Percentiles rank a stretch among this genome's conserved stretches.
Conservation (phyloP, 2,888 invertebrate species). For the Drosophila atroscutellata region DNA sequence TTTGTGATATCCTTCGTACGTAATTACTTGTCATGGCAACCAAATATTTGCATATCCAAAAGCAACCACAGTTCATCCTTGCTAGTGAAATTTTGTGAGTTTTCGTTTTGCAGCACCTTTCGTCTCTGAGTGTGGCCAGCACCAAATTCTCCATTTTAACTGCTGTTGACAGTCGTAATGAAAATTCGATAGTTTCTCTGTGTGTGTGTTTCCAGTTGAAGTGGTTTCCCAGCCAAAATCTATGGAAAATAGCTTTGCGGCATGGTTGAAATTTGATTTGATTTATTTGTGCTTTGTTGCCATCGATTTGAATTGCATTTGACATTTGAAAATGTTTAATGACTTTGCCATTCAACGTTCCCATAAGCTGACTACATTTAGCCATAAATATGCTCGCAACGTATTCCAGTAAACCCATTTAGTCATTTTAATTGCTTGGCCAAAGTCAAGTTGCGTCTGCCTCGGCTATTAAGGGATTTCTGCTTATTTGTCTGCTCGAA, state of each 20-base stretch:
- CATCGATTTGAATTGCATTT: background rate
- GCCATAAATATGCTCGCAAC: slow-evolving; percentile 8
- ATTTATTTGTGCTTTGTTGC: background rate
- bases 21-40: slow-evolving; percentile 74
- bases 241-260: slow-evolving; percentile 2
- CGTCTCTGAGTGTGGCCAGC: no score
- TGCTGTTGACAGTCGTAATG: background rate
- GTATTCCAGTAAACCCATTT: background rate
- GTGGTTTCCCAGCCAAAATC: background rate
- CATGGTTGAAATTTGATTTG: background rate
- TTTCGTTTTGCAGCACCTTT: background rate
- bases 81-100: background rate
- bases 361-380: background rate
- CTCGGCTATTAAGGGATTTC: slow-evolving; percentile 11
- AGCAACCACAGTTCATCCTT: slow-evolving; percentile 1
- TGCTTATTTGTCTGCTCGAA: slow-evolving; percentile 1
- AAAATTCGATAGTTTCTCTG: background rate
- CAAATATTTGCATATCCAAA: slow-evolving; percentile 65
- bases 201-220: slow-evolving; percentile 10
- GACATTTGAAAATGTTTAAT: slow-evolving; percentile 7
- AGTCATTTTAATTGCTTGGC: slow-evolving; percentile 8
- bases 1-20: slow-evolving; percentile 24
- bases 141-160: background rate
- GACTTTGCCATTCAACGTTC: slow-evolving; percentile 5
- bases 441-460: slow-evolving; percentile 17